Conservation (phyloP, 2,797 vertebrate species). For the Sebastes steindachneri region DNA sequence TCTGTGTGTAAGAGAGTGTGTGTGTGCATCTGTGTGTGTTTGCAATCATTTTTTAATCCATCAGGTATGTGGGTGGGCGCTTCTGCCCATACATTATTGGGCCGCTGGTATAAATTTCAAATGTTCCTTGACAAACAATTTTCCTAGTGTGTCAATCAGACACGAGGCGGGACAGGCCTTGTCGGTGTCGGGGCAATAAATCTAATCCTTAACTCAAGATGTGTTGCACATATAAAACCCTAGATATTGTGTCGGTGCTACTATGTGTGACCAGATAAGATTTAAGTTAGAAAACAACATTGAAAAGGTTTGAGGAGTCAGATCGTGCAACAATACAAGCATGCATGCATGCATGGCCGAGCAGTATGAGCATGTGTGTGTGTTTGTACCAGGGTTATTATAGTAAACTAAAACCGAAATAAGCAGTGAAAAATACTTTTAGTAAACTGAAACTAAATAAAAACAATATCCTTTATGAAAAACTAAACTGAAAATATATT, state of each 20-base stretch:
- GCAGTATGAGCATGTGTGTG: neutral
- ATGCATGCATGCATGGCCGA: neutral
- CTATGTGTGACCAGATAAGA: neutral
- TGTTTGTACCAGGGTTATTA: no score
- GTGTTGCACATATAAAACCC: neutral
- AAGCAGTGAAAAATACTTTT: no score
- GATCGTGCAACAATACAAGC: neutral
- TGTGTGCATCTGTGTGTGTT: neutral
- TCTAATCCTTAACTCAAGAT: slow-evolving; percentile 10
- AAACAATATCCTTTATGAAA: no score
- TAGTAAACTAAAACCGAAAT: no score
- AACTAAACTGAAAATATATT: no score
- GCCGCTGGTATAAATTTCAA: slow-evolving; percentile 23
- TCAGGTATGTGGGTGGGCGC: slow-evolving; percentile 8
- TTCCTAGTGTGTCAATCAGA: slow-evolving; percentile 23
- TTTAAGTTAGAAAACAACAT: neutral
- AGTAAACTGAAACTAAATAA: no score
- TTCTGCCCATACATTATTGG: slow-evolving; percentile 14
- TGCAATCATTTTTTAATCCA: slow-evolving; percentile 25
- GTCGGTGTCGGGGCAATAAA: slow-evolving; percentile 13
- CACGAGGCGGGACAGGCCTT: neutral
- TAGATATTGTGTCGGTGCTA: neutral
- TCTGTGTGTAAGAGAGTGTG: neutral
- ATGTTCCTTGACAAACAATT: slow-evolving; percentile 31
- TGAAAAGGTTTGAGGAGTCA: neutral